Evolutionary conservation across 92 coral and sea anemone genomes (phyloP), one percentile per base, ranked within the genome.

Genomic region (Scolanthus callimorphus): DNA sequence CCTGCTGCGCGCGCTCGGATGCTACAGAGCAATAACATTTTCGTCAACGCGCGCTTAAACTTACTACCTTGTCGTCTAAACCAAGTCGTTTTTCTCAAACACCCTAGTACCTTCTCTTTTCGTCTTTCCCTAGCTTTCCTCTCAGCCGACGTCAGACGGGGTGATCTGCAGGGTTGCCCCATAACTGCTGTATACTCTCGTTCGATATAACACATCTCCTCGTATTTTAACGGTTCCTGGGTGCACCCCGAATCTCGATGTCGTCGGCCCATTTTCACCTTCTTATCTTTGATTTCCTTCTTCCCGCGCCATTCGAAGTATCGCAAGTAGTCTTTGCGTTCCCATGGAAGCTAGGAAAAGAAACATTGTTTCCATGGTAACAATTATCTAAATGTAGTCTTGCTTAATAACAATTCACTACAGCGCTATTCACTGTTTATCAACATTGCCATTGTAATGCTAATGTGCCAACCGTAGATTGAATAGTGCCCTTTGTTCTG

Each of bases 131-230:
- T 9, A 46, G 52, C 17, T 21, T 20, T 46, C 23, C 23, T 46
- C 52, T 20, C 52, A 4, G 19, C 4, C 4, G 12, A 11, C 4
- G 4, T 20, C 17, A 21, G 52, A 9, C 31, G 29, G 25, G 52
- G 60, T 10, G 73, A 25, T 49, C 63, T 66, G 73, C 41, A 30
- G 21, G 13, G 12, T 8, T 41, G 53, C 39, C 54, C 28, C 31
- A 44, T 0, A 43, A 44, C 43, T 15, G 59, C 55, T 44, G 61
- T 83, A 63, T 71, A 83, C 49, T 80, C 85, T 27, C 81, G 67
- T 50, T 86, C 95, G 27, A 86, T 86, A 8, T 81, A 76, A 34
- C 95, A 86, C 95, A 86, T 86, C 84, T 86, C 95, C 19, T 81
- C 72, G 20, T 57, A 83, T 63, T 76, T 77, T 10, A 86, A 51